Evolutionary conservation across 2,888 invertebrate species (phyloP).

Genomic region (Agrotis exclamationis): DNA sequence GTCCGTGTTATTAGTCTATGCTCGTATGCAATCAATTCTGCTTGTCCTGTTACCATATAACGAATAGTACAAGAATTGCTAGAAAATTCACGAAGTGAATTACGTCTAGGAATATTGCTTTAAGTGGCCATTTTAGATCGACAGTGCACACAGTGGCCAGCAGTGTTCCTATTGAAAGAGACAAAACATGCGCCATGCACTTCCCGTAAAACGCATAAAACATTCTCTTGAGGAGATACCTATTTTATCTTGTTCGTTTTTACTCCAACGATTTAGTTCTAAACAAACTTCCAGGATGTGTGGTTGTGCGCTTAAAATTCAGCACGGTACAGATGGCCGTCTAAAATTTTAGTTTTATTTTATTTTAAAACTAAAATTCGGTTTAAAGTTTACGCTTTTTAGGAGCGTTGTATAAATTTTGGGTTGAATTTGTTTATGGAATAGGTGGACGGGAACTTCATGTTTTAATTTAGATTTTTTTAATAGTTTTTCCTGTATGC

Average conservation of each 20-base stretch:
- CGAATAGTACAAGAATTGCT: too few species aligned
- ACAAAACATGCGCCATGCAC: constrained; percentile 46
- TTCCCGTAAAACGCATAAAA: constrained; percentile 61
- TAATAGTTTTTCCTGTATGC: background rate
- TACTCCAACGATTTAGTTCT: constrained; percentile 79
- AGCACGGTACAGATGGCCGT: constrained; percentile 76
- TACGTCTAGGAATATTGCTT: too few species aligned
- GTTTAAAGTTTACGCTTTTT: constrained; percentile 70
- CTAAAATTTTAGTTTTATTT: constrained; percentile 78
- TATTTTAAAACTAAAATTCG: constrained; percentile 68
- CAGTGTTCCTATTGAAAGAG: constrained; percentile 65
- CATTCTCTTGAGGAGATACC: constrained; percentile 68
- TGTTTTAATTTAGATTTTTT: constrained; percentile 20
- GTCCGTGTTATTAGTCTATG: too few species aligned
- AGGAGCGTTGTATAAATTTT: constrained; percentile 52
- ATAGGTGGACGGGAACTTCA: constrained; percentile 21
- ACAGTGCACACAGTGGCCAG: constrained; percentile 21
- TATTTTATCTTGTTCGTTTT: constrained; percentile 80
- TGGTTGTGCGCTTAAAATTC: constrained; percentile 78
- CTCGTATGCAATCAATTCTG: too few species aligned
- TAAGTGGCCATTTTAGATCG: too few species aligned
- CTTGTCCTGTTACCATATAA: too few species aligned
- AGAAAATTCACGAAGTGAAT: too few species aligned
- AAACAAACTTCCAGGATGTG: constrained; percentile 81
- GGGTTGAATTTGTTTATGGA: constrained; percentile 37